Evolutionary conservation across 1,140 invertebrate genomes (phyloP).

Genomic region (Cecropterus lyciades): DNA sequence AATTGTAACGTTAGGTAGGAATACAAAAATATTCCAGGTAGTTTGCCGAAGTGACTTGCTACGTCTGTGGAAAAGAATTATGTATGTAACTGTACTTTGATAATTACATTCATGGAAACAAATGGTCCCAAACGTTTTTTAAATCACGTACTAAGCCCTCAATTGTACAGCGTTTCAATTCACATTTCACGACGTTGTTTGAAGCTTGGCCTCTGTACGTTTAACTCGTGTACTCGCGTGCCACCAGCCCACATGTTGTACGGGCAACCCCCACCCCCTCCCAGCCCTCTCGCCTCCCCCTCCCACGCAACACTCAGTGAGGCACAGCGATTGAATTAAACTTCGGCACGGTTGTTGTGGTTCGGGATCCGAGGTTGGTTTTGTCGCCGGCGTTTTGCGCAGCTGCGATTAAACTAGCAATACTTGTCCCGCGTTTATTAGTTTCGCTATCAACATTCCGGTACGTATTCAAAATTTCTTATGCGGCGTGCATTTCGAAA

Average conservation of each 20-base stretch:
- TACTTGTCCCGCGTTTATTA: slow-evolving; percentile 76
- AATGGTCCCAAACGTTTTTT: no score
- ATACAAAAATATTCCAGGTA: no score
- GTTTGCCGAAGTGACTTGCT: no score
- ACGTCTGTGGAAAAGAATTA: no score
- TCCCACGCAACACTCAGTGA: slow-evolving; percentile 49
- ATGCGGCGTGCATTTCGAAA: slow-evolving; percentile 26
- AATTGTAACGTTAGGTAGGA: no score
- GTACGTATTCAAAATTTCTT: slow-evolving; percentile 35
- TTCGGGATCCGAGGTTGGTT: slow-evolving; percentile 71
- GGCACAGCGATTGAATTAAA: slow-evolving; percentile 78
- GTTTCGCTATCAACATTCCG: slow-evolving; percentile 56
- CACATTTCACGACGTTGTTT: slow-evolving; percentile 5
- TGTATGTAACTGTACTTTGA: no score
- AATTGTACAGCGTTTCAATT: background rate
- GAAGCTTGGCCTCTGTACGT: slow-evolving; percentile 21
- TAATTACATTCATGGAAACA: no score
- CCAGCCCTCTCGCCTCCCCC: slow-evolving; percentile 35
- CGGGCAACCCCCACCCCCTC: slow-evolving; percentile 8
- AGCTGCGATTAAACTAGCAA: slow-evolving; percentile 78
- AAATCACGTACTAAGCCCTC: no score
- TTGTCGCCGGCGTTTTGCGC: slow-evolving; percentile 74
- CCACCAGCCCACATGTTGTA: slow-evolving; percentile 29
- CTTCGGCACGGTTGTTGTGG: slow-evolving; percentile 77
- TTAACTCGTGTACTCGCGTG: slow-evolving; percentile 1